Evolutionary conservation across 2,113 vertebrate species (phyloP), one percentile per base, ranked within the genome.

Genomic region (Pitta sordida): DNA sequence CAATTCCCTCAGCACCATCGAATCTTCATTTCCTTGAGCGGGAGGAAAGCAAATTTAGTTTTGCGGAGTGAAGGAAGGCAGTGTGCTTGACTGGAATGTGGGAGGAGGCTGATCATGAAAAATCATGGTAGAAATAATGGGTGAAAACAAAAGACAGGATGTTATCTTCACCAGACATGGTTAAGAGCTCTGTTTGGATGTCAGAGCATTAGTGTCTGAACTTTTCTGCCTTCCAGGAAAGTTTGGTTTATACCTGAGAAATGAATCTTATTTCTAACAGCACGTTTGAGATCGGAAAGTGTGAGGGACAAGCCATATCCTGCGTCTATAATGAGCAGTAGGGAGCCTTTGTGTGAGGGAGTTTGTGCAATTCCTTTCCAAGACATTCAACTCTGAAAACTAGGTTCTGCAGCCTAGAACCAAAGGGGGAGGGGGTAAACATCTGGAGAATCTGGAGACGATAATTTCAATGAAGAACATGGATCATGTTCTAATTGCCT

Each of bases 91-190:
- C 58, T 73, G 10, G 41, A 49, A 48, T 1, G 34, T 59, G 69
- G 81, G 82, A 84, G 43, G 69, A 77, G 48, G 13, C 43, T 10
- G 46, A 53, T 60, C 30, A 15, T 10, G 12, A 90, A 37, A 91
- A 27, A 37, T 39, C 7, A 3, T 26, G 13, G 23, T 34, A 59
- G 55, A 82, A 95, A 76, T 36, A 20, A 52, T 6, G 30, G 71
- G 77, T 46, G 46, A 86, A 84, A 95, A 68, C 6, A 22, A 60
- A 59, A 55, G 82, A 36, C 39, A 68, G 56, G 62, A 64, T 82
- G 30, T 52, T 51, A 14, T 60, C 73, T 55, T 22, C 52, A 39
- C 44, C 43, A 78, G 81, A 22, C 44, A 15, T 1, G 3, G 44
- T 51, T 41, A 37, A 75, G 22, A 76, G 18, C 20, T 19, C 44